These are phyloP conservation scores for Rhinophrynus dorsalis DNA, from an alignment of 2,797 vertebrate species.

Conservation along the genomic window DNA sequence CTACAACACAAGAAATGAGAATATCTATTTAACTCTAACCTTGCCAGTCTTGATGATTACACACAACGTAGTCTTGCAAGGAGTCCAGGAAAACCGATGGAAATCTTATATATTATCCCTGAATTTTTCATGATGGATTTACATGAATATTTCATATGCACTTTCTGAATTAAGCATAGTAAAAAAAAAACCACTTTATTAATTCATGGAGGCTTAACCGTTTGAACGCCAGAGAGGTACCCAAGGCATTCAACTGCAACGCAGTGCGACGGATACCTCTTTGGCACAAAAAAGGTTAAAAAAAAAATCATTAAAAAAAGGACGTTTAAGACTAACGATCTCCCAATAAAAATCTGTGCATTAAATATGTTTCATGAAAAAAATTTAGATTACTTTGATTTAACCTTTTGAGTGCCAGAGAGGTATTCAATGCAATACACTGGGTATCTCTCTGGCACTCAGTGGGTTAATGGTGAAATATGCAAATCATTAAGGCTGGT, in stretches of 20 bases:
- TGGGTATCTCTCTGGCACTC: too few species aligned
- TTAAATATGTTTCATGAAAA: neutral
- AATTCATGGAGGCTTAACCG: slow-evolving; percentile 38
- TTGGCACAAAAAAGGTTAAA: too few species aligned
- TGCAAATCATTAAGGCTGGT: too few species aligned
- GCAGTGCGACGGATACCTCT: too few species aligned
- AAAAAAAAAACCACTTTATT: slow-evolving; percentile 36
- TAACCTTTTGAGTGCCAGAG: too few species aligned
- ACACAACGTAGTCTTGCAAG: neutral
- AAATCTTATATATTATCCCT: slow-evolving; percentile 12
- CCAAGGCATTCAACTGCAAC: neutral
- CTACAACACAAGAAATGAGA: too few species aligned
- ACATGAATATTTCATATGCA: slow-evolving; percentile 28
- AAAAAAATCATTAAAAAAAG: too few species aligned
- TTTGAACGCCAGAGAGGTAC: too few species aligned
- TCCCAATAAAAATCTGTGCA: neutral
- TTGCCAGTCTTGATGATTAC: neutral
- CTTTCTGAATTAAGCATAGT: slow-evolving; percentile 33
- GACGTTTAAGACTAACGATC: neutral
- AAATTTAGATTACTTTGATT: too few species aligned
- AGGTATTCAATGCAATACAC: too few species aligned
- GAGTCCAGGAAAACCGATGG: neutral
- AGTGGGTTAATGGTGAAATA: too few species aligned
- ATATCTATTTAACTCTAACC: neutral
- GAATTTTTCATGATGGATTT: slow-evolving; percentile 39